Conservation (phyloP, 1,140 invertebrate genomes). For the Metopolophium dirhodum region DNA sequence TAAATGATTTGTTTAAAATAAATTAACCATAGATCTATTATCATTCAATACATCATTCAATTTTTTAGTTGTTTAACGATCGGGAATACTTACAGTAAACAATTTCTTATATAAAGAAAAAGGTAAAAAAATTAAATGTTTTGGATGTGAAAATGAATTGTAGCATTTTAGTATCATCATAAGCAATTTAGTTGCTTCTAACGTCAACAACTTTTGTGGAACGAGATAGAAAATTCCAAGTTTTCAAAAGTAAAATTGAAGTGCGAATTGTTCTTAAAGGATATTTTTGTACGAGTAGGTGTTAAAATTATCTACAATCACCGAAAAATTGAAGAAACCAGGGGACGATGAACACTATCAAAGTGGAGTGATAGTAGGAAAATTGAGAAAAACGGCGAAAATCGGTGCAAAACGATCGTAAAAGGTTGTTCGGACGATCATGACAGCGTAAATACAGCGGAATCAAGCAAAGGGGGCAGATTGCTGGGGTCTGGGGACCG, state of each 20-base stretch:
- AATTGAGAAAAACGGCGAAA: neutral
- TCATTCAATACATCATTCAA: neutral
- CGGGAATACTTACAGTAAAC: neutral
- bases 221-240: neutral
- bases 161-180: neutral
- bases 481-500: neutral
- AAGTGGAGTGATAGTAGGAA: constrained; percentile 26
- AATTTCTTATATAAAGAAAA: neutral
- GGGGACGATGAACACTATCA: neutral
- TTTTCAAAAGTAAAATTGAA: neutral
- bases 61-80: neutral
- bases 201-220: neutral
- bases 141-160: neutral
- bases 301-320: neutral
- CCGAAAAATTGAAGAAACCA: neutral
- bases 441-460: neutral
- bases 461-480: neutral
- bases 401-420: neutral
- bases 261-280: neutral
- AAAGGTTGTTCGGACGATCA: neutral
- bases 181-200: neutral
- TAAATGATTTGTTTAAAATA: neutral
- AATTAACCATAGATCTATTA: neutral
- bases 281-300: neutral
- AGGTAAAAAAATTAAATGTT: neutral